phyloP scores from a whole-genome alignment of 2,797 vertebrate species.

The Labeo calbasu region DNA sequence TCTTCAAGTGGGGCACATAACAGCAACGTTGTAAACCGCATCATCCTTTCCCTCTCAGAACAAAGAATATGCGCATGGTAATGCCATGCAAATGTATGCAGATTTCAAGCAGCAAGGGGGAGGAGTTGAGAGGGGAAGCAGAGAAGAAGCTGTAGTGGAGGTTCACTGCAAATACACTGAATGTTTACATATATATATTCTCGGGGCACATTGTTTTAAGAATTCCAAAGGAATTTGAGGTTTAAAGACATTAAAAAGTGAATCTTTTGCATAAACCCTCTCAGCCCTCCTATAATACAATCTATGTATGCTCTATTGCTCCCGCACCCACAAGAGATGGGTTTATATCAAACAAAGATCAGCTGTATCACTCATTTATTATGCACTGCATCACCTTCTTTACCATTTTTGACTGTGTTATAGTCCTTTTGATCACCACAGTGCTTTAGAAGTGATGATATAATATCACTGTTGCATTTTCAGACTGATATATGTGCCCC shows the following conservation, averaged over 20 bases:
- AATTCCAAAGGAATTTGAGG: slow-evolving; percentile 22
- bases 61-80: slow-evolving; percentile 86
- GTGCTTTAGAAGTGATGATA: neutral
- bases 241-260: slow-evolving; percentile 39
- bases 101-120: slow-evolving; percentile 74
- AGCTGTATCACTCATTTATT: neutral
- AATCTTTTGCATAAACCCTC: slow-evolving; percentile 31
- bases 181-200: slow-evolving; percentile 50
- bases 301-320: neutral
- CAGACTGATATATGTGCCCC: neutral
- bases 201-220: slow-evolving; percentile 21
- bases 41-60: slow-evolving; percentile 86
- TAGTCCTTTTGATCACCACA: neutral
- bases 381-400: neutral
- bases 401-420: neutral
- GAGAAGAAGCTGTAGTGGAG: slow-evolving; percentile 65
- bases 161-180: slow-evolving; percentile 23
- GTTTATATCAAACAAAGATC: slow-evolving; percentile 40
- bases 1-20: slow-evolving; percentile 61
- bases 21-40: slow-evolving; percentile 70
- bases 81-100: slow-evolving; percentile 89
- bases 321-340: slow-evolving; percentile 5
- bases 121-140: slow-evolving; percentile 59
- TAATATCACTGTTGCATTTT: neutral
- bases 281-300: neutral